A percentile compares a stretch with the other conserved stretches of the same genome.
phyloP scores from a whole-genome alignment of 1,140 invertebrate species.

The Trialeurodes vaporariorum region DNA sequence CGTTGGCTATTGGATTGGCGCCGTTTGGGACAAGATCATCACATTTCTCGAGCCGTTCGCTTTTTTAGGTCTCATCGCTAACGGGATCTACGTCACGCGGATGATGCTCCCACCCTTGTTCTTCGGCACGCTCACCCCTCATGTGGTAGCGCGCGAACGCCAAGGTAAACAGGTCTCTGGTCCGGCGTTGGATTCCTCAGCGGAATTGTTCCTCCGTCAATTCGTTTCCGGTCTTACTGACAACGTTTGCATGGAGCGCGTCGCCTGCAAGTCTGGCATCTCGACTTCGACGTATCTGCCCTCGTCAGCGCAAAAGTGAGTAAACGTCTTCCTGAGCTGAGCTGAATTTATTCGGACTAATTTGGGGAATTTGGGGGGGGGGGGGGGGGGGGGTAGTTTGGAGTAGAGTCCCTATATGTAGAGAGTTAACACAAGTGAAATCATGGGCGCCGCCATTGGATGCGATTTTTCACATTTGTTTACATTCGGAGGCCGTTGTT shows the following conservation, averaged over 20 bases:
- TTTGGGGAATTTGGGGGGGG: too few species aligned
- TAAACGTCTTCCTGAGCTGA: too few species aligned
- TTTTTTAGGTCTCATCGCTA: neutral
- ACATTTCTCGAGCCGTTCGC: neutral
- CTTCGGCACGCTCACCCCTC: neutral
- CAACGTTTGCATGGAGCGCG: neutral
- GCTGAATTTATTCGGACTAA: too few species aligned
- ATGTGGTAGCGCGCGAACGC: neutral
- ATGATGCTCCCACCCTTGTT: neutral
- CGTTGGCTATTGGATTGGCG: neutral
- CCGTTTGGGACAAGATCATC: neutral
- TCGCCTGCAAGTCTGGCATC: neutral
- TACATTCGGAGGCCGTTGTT: too few species aligned
- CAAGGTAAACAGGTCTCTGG: too few species aligned
- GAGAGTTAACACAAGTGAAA: too few species aligned
- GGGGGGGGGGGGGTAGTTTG: too few species aligned
- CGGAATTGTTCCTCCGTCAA: neutral
- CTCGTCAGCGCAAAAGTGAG: too few species aligned
- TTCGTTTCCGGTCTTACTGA: neutral
- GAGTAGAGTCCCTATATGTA: too few species aligned
- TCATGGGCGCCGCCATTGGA: too few species aligned
- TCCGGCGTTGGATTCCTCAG: neutral
- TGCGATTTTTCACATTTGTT: too few species aligned
- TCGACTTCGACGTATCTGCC: neutral
- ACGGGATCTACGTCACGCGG: neutral